phyloP scores from a whole-genome alignment of 2,888 invertebrate genomes.

The Erpobdella octoculata region DNA sequence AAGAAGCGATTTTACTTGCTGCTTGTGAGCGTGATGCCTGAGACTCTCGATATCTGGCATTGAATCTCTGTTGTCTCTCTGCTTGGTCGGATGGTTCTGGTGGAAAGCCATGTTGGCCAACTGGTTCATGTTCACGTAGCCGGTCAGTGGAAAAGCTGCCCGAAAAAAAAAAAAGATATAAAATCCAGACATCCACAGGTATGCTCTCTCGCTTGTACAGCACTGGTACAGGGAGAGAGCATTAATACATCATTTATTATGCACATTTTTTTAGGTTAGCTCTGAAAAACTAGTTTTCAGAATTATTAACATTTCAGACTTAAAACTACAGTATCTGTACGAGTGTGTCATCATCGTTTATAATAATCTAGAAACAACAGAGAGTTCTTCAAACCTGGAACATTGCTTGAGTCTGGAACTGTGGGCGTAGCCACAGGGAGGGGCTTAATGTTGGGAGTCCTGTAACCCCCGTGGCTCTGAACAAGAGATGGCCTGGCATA shows the following conservation, averaged over 20 bases:
- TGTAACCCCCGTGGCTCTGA: slow-evolving; percentile 19
- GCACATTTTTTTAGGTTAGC: no score
- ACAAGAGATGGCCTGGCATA: slow-evolving; percentile 29
- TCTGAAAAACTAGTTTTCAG: no score
- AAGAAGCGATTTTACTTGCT: no score
- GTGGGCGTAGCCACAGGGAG: slow-evolving; percentile 32
- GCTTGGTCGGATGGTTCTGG: background rate
- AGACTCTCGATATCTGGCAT: slow-evolving; percentile 10
- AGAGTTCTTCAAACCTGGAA: background rate
- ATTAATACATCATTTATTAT: no score
- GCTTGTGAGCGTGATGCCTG: no score
- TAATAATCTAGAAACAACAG: no score
- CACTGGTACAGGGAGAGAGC: no score
- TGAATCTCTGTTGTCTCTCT: slow-evolving; percentile 5
- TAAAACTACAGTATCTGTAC: no score
- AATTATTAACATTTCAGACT: background rate
- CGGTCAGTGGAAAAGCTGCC: slow-evolving; percentile 24
- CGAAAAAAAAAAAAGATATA: no score
- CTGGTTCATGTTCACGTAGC: slow-evolving; percentile 31
- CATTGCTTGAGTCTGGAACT: slow-evolving; percentile 26
- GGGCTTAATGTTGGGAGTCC: slow-evolving; percentile 24
- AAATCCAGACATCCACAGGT: no score
- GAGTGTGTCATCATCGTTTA: no score
- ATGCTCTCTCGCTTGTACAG: no score
- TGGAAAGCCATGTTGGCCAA: slow-evolving; percentile 25